These are phyloP conservation scores for Neoaliturus tenellus DNA, from an alignment of 2,888 invertebrate species.

Conservation along the genomic window DNA sequence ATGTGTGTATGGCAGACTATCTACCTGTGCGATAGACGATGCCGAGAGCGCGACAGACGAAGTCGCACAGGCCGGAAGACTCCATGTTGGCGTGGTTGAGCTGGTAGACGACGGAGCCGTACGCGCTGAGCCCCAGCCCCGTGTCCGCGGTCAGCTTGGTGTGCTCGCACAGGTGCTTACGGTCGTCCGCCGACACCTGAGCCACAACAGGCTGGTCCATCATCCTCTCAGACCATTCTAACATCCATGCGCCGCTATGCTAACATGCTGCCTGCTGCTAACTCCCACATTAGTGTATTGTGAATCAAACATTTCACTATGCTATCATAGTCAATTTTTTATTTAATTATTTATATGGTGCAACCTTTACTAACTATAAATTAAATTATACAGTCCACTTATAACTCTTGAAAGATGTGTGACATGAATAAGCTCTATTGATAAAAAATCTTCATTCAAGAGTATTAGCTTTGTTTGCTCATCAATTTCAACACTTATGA, in stretches of 20 bases:
- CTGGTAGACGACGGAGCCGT: constrained; percentile 87
- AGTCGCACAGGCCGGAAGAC: constrained; percentile 84
- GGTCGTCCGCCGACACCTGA: constrained; percentile 78
- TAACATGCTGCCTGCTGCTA: neutral
- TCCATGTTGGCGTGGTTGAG: constrained; percentile 88
- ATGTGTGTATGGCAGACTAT: too few relatives aligned
- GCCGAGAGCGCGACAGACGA: constrained; percentile 82
- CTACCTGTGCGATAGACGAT: constrained; percentile 85
- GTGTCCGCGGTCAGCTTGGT: constrained; percentile 75
- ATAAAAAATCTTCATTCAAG: too few relatives aligned
- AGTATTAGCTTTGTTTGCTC: too few relatives aligned
- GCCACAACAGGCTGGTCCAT: constrained; percentile 55
- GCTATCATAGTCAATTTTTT: too few relatives aligned
- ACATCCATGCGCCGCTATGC: constrained; percentile 35
- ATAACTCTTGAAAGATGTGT: too few relatives aligned
- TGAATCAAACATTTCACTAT: too few relatives aligned
- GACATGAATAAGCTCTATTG: too few relatives aligned
- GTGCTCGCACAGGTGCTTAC: constrained; percentile 81
- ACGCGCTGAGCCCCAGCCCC: constrained; percentile 76
- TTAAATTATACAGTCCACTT: too few relatives aligned
- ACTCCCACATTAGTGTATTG: too few relatives aligned
- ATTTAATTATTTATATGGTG: too few relatives aligned
- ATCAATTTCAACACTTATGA: too few relatives aligned
- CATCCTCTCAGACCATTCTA: constrained; percentile 49
- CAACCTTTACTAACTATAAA: too few relatives aligned